Conservation (phyloP, 2,888 invertebrate species). For the Clepsis dumicolana region DNA sequence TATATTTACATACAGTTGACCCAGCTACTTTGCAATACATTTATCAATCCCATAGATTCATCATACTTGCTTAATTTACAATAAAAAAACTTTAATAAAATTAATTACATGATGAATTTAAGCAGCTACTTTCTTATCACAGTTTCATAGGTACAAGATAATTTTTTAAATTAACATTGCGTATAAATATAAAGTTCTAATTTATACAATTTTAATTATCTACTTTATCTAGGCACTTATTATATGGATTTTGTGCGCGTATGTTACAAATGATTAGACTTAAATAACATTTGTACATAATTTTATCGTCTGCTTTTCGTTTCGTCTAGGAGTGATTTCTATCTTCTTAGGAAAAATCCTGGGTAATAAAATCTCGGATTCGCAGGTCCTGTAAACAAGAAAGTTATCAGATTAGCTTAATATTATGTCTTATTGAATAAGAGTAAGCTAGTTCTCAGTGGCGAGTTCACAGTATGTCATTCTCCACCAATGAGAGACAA, state of each 20-base stretch:
- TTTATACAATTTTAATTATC: constrained; percentile 30
- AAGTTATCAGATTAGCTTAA: constrained; percentile 4
- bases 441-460: no score
- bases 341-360: constrained; percentile 61
- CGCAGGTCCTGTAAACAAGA: constrained; percentile 56
- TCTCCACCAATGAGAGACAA: no score
- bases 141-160: constrained; percentile 41
- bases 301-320: constrained; percentile 34
- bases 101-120: constrained; percentile 40
- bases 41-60: constrained; percentile 31
- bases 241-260: constrained; percentile 14
- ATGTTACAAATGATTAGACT: constrained; percentile 38
- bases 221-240: constrained; percentile 16
- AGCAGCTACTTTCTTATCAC: constrained; percentile 39
- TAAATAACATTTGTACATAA: constrained; percentile 43
- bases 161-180: constrained; percentile 19
- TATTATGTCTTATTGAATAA: background rate
- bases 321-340: constrained; percentile 39
- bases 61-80: constrained; percentile 32
- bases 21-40: constrained; percentile 11
- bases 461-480: no score
- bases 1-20: constrained; percentile 34
- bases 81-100: constrained; percentile 21
- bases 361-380: constrained; percentile 61
- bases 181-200: constrained; percentile 29